Conservation (phyloP, 2,888 invertebrate species). For the Nephrotoma flavescens region DNA sequence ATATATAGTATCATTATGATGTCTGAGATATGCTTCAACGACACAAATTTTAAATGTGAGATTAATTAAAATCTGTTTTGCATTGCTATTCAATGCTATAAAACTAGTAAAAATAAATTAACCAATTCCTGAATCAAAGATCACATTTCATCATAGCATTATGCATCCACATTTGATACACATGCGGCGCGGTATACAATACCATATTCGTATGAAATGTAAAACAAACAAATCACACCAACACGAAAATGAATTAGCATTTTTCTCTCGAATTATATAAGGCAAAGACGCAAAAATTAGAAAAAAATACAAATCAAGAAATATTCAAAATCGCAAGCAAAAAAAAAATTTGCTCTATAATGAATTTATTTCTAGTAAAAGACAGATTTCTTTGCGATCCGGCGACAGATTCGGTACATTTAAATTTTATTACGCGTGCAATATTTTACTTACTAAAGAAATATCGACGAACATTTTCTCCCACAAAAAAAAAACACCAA, state of each 20-base stretch:
- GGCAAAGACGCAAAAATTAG: neutral
- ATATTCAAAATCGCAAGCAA: neutral
- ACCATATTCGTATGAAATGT: neutral
- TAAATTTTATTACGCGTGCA: conserved; percentile 6
- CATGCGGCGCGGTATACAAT: neutral
- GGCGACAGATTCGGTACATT: conserved; percentile 19
- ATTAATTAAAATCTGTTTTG: too few relatives aligned
- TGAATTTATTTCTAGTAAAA: neutral
- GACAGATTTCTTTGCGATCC: conserved; percentile 20
- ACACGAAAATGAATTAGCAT: neutral
- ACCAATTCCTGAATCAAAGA: neutral
- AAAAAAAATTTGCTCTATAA: neutral
- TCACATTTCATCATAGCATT: neutral
- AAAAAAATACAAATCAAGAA: neutral
- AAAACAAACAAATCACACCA: neutral
- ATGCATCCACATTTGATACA: neutral
- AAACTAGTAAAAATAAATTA: neutral
- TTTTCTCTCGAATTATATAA: neutral
- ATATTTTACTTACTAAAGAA: neutral
- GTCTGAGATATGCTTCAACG: too few relatives aligned
- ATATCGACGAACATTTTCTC: neutral
- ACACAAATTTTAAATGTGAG: too few relatives aligned
- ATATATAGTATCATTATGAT: too few relatives aligned
- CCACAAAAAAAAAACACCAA: neutral
- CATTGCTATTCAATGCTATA: too few relatives aligned